Evolutionary conservation across 1,140 invertebrate species (phyloP), one percentile per base, ranked within the genome.

Genomic region (Schlechtendalia chinensis): DNA sequence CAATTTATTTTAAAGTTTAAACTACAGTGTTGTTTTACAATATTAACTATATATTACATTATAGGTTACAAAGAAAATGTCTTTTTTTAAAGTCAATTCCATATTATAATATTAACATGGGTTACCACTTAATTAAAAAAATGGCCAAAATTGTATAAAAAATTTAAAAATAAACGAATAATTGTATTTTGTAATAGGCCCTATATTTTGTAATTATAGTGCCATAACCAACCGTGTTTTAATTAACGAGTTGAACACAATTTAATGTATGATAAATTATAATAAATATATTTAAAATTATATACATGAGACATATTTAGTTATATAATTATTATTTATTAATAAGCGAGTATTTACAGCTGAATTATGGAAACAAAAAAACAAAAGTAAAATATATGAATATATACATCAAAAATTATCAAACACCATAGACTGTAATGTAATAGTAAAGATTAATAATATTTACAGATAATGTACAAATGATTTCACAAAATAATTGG

Each of bases 191-290:
- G 24, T 79, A 79, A 47, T 47, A 61, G 39, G 75, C 32, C 22
- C 75, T 79, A 61, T 79, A 50, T 79, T 79, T 79, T 79, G 39
- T 77, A 77, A 77, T 77, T 27, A 77, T 79, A 79, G 75, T 79
- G 75, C 75, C 75, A 79, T 79, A 79, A 79, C 39, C 39, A 79
- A 27, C 56, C 75, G 47, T 47, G 27, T 24, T 50, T n/a, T 5
- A 50, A 72, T 12, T 0, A 19, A 27, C 61, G 56, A 58, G 56
- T 22, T 47, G 61, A 79, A 79, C 12, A 50, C 12, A 50, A 45
- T 47, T 75, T 58, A 79, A 61, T 29, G 11, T 63, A 58, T 79
- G 58, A 79, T 45, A 4, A 50, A 1, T 54, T 63, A 79, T 63
- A 63, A 61, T 79, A 79, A 61, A 79, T 63, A 45, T 77, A 77